A percentile compares a stretch with the other conserved stretches of the same genome.
Conservation (phyloP, 1,140 invertebrate species). For the Drosophila mayri region DNA sequence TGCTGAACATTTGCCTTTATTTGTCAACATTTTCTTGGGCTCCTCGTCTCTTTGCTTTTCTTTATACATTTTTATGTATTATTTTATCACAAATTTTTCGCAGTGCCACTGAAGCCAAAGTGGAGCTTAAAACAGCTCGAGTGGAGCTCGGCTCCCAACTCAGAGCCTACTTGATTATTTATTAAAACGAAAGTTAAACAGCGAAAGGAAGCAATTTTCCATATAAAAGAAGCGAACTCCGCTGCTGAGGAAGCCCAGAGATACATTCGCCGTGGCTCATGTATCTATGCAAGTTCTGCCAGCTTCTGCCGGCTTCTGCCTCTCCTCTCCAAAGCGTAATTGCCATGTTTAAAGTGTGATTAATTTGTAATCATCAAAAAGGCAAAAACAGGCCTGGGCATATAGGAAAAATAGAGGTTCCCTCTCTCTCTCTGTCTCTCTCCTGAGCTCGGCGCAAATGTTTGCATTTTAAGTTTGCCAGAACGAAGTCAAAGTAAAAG, state of each 20-base stretch:
- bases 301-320: conserved; percentile 12
- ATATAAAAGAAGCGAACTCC: conserved; percentile 61
- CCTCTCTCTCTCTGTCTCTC: not conserved
- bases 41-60: not conserved
- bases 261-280: conserved; percentile 16
- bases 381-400: conserved; percentile 60
- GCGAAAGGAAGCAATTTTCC: conserved; percentile 82
- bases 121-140: conserved; percentile 24
- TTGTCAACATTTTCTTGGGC: not conserved
- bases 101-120: conserved; percentile 10
- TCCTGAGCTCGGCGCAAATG: conserved; percentile 42
- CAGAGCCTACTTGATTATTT: conserved; percentile 78
- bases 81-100: not conserved
- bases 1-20: not conserved
- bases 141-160: conserved; percentile 42
- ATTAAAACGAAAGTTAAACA: conserved; percentile 84
- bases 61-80: not conserved
- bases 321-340: conserved; percentile 64
- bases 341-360: conserved; percentile 84
- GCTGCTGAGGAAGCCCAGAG: conserved; percentile 38
- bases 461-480: conserved; percentile 61
- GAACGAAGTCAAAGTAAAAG: conserved; percentile 28
- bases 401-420: conserved; percentile 26
- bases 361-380: conserved; percentile 84
- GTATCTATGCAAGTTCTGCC: conserved; percentile 57